phyloP scores from a whole-genome alignment of 2,113 vertebrate genomes.

The Macroglossus sobrinus region DNA sequence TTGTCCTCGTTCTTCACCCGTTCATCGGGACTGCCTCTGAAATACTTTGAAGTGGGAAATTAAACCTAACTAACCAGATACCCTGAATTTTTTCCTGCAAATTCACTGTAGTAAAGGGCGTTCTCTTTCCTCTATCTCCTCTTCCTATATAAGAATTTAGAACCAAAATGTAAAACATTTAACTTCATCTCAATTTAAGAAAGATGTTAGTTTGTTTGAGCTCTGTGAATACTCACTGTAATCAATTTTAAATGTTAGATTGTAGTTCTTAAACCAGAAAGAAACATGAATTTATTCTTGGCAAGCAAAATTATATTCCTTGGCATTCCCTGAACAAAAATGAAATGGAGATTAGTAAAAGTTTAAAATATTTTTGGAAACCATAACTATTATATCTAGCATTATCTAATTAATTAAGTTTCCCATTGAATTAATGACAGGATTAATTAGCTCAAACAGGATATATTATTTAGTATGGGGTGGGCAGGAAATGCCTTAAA shows the following conservation, averaged over 20 bases:
- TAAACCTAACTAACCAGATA: not conserved
- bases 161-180: not conserved
- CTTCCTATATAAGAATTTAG: not conserved
- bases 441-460: slow-evolving; percentile 46
- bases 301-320: not conserved
- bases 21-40: not conserved
- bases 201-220: not conserved
- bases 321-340: not conserved
- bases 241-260: not conserved
- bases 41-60: not conserved
- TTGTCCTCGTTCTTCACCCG: not conserved
- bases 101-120: not conserved
- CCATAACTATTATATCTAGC: not conserved
- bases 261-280: slow-evolving; percentile 34
- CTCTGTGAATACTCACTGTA: not conserved
- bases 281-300: slow-evolving; percentile 12
- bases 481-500: not conserved
- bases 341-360: slow-evolving; percentile 32
- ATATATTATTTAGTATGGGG: not conserved
- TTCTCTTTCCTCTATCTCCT: not conserved
- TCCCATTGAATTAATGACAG: slow-evolving; percentile 47
- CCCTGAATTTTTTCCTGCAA: not conserved
- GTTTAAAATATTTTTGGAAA: slow-evolving; percentile 48
- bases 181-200: slow-evolving; percentile 29
- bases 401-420: slow-evolving; percentile 64